Base-by-base conservation (phyloP, 2,113 vertebrate genomes). In the Clarias macrocephalus region DNA sequence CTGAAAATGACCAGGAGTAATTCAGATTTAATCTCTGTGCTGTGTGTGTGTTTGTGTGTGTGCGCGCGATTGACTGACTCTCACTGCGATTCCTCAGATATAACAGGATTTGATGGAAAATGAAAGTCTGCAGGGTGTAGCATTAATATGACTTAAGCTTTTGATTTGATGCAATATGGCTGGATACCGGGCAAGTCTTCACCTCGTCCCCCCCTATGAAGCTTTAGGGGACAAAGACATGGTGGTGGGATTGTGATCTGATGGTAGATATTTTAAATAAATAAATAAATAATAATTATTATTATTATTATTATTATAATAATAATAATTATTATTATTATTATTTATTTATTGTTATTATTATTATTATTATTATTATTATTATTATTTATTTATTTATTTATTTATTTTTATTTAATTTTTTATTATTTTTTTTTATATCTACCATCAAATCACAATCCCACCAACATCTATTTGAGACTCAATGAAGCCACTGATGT, bases 101-200 rank as follows among this genome's bases (percentile, higher is more conserved):
- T 84, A 83, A 92, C 90, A 87, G 89, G 91, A 92, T 94, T 95
- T 95, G 93, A 95, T 94, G 94, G 93, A 94, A 94, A 88, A 94
- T 94, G 92, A 93, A 92, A 94, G 93, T 93, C 93, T 81, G 81
- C 80, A 85, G 87, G 23, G 90, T 88, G 89, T 90, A 88, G 93
- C 93, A 93, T 94, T 94, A 93, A 94, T 93, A 94, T 94, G 92
- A 94, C 92, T 92, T 89, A 88, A 93, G 92, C 93, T 92, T 94
- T 93, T 93, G 92, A 93, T 92, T 94, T 89, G 90, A 94, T 93
- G 89, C 85, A 90, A 91, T 92, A 93, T 93, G 91, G 92, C 93
- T 91, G 86, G 88, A 88, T 92, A 94, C 87, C 88, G 88, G 92
- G 92, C 86, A 93, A 91, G 93, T 72, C 88, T 85, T 89, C 84